Evolutionary conservation across 2,113 vertebrate species (phyloP).

Genomic region (Cebidichthys violaceus): DNA sequence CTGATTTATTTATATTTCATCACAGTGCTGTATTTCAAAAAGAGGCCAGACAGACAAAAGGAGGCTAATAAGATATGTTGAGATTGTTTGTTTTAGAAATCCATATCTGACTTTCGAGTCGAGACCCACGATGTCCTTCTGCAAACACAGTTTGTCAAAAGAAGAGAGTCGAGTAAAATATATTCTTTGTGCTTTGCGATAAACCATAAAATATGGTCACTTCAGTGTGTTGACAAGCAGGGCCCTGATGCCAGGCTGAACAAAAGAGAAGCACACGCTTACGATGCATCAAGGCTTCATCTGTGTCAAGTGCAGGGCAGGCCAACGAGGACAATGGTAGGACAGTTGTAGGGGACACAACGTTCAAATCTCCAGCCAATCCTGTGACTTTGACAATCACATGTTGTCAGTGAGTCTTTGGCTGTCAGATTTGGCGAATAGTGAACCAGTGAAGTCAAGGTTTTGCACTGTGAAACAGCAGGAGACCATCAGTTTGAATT

Average conservation of each 20-base stretch:
- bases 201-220: slow-evolving; percentile 14
- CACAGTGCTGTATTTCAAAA: neutral
- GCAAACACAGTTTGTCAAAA: neutral
- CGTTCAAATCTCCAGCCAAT: slow-evolving; percentile 41
- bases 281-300: slow-evolving; percentile 36
- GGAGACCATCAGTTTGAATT: slow-evolving; percentile 1
- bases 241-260: slow-evolving; percentile 49
- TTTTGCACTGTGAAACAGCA: slow-evolving; percentile 26
- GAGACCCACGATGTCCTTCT: neutral
- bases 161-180: no score
- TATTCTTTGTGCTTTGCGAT: neutral
- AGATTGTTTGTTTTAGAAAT: neutral
- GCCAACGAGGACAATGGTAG: slow-evolving; percentile 55
- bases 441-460: slow-evolving; percentile 37
- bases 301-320: slow-evolving; percentile 51
- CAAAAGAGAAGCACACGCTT: slow-evolving; percentile 49
- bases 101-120: neutral
- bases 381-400: slow-evolving; percentile 28
- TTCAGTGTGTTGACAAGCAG: slow-evolving; percentile 17
- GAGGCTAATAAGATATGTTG: neutral
- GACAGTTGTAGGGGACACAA: slow-evolving; percentile 8
- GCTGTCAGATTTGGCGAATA: neutral
- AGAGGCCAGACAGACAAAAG: neutral
- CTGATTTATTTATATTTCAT: neutral
- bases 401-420: slow-evolving; percentile 42